Evolutionary conservation across 2,888 invertebrate species (phyloP).

Genomic region (Eupithecia vulgata): DNA sequence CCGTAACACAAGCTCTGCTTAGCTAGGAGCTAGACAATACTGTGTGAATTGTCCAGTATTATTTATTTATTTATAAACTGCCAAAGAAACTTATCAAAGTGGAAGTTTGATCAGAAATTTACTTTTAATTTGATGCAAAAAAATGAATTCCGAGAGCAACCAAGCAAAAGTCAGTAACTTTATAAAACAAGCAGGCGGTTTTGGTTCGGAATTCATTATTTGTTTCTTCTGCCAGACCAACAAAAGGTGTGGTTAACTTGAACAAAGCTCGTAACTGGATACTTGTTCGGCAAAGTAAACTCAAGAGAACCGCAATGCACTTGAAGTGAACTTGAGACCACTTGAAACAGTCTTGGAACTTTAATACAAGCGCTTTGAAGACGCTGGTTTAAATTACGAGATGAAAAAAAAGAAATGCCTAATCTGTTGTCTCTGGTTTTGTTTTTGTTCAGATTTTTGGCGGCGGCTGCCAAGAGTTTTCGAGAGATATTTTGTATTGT

Average conservation of each 20-base stretch:
- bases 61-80: too few species aligned
- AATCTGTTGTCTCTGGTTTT: slow-evolving; percentile 27
- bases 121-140: too few species aligned
- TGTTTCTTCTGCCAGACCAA: not conserved
- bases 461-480: slow-evolving; percentile 7
- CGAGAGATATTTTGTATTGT: not conserved
- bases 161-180: too few species aligned
- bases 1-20: too few species aligned
- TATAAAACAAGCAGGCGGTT: not conserved
- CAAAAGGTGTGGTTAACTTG: not conserved
- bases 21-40: too few species aligned
- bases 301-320: slow-evolving; percentile 17
- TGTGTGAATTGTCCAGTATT: too few species aligned
- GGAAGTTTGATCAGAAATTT: not conserved
- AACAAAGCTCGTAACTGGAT: slow-evolving; percentile 18
- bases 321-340: slow-evolving; percentile 29
- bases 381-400: slow-evolving; percentile 11
- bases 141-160: too few species aligned
- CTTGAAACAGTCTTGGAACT: slow-evolving; percentile 25
- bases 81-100: not conserved
- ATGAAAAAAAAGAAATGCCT: slow-evolving; percentile 2
- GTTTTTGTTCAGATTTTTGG: slow-evolving; percentile 20
- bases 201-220: not conserved
- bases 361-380: slow-evolving; percentile 22
- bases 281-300: slow-evolving; percentile 3